phyloP scores from a whole-genome alignment of 2,797 vertebrate species.

The Enteromius trimaculatus region DNA sequence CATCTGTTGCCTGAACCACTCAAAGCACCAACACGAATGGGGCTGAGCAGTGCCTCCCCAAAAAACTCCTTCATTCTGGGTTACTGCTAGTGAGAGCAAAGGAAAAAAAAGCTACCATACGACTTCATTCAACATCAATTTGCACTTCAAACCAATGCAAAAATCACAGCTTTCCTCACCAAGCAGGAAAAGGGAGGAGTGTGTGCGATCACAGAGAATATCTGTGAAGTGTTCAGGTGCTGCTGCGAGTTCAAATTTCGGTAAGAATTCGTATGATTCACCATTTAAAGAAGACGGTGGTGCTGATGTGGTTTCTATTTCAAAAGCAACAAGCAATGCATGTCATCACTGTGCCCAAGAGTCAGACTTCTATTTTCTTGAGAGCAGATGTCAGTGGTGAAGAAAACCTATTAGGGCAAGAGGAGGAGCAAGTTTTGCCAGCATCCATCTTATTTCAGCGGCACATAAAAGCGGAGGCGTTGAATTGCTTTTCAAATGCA shows the following conservation, averaged over 20 bases:
- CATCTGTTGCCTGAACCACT: conserved; percentile 39
- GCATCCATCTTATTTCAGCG: conserved; percentile 76
- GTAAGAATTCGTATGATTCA: conserved; percentile 36
- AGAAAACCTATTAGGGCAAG: conserved; percentile 74
- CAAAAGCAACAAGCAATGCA: conserved; percentile 52
- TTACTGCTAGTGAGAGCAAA: neutral
- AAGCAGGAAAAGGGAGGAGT: conserved; percentile 25
- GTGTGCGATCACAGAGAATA: conserved; percentile 22
- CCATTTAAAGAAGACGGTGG: conserved; percentile 32
- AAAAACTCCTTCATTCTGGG: neutral
- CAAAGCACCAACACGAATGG: neutral
- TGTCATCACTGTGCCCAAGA: conserved; percentile 71
- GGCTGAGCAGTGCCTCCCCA: neutral
- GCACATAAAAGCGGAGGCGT: conserved; percentile 71
- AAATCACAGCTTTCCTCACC: conserved; percentile 21
- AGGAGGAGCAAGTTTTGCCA: conserved; percentile 72
- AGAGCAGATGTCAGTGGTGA: conserved; percentile 68
- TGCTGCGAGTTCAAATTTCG: conserved; percentile 25
- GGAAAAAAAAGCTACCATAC: conserved; percentile 14
- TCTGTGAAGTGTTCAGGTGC: conserved; percentile 23
- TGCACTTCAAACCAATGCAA: conserved; percentile 47
- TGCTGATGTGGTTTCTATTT: conserved; percentile 46
- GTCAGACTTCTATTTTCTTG: conserved; percentile 72
- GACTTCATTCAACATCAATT: conserved; percentile 48
- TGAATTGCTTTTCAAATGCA: conserved; percentile 78